phyloP scores from a whole-genome alignment of 1,140 invertebrate species.

The Trinorchestia longiramus region DNA sequence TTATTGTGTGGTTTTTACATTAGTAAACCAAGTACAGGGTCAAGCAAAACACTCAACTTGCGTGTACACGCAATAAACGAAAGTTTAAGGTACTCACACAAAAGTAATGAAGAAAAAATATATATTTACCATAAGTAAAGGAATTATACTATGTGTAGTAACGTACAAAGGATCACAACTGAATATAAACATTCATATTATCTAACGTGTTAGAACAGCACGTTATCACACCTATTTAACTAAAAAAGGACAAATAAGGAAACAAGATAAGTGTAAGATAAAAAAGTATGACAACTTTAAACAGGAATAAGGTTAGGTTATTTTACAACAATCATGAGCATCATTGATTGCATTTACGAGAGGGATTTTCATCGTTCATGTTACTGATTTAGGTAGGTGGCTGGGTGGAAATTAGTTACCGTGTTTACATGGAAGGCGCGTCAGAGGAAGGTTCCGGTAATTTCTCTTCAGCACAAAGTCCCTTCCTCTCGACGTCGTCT shows the following conservation, averaged over 20 bases:
- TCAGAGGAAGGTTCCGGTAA: not conserved
- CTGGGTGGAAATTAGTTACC: not conserved
- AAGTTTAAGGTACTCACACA: no score
- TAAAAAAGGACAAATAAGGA: not conserved
- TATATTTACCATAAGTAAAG: no score
- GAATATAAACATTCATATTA: no score
- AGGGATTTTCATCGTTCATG: not conserved
- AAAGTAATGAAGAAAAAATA: no score
- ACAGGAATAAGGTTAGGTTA: not conserved
- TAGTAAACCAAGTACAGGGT: no score
- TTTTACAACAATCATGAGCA: not conserved
- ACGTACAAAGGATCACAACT: no score
- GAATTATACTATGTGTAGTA: no score
- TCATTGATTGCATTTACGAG: not conserved
- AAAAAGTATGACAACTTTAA: not conserved
- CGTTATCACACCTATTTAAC: no score
- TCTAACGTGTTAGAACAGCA: no score
- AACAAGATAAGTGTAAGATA: not conserved
- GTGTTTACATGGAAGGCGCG: conserved; percentile 15
- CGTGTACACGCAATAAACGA: no score
- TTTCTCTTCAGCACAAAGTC: conserved; percentile 14
- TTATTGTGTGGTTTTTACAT: no score
- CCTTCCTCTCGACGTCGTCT: conserved; percentile 40
- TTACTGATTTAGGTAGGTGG: not conserved
- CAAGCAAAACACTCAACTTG: no score